phyloP scores from a whole-genome alignment of 2,113 vertebrate genomes.

The Diglossa brunneiventris region DNA sequence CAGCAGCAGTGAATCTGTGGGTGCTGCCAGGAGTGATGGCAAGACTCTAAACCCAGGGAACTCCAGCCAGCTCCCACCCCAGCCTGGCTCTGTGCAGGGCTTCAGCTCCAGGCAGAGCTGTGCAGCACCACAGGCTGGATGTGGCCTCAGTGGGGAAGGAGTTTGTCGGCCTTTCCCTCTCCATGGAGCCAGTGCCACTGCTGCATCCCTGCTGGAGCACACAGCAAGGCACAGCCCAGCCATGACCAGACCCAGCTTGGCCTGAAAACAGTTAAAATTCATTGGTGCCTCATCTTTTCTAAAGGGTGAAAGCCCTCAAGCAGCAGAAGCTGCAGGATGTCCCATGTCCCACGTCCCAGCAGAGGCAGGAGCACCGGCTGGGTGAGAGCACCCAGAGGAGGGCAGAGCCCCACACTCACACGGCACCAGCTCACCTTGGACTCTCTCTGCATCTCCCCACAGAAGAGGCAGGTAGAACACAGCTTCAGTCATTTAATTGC shows the following conservation, averaged over 20 bases:
- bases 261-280: neutral
- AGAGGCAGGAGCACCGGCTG: neutral
- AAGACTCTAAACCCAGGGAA: neutral
- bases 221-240: accelerated
- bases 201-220: neutral
- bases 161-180: neutral
- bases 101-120: neutral
- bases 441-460: neutral
- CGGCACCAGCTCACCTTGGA: accelerated
- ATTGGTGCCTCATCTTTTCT: neutral
- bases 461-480: neutral
- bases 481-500: neutral
- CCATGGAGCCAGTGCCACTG: neutral
- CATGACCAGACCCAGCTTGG: neutral
- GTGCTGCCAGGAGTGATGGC: neutral
- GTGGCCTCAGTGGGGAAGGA: neutral
- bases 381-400: neutral
- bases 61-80: neutral
- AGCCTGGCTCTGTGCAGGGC: neutral
- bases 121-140: neutral
- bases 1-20: neutral
- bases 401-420: neutral
- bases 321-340: neutral
- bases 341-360: neutral
- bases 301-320: neutral